These are phyloP conservation scores for Eurystomus gularis DNA, from an alignment of 2,113 vertebrate species.

Conservation along the genomic window DNA sequence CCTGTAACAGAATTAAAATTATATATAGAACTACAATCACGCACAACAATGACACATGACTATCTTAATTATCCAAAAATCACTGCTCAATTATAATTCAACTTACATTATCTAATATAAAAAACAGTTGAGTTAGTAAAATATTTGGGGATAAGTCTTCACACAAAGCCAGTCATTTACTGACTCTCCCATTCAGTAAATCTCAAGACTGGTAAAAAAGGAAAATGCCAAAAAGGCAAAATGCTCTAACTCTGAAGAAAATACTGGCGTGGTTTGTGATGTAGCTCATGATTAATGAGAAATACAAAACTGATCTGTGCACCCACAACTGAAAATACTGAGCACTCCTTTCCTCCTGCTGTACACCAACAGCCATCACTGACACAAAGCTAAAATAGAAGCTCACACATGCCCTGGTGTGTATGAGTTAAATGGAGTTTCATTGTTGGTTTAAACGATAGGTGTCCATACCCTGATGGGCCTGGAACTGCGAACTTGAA, in stretches of 20 bases:
- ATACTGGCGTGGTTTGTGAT: background rate
- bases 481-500: background rate
- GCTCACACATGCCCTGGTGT: fast-evolving
- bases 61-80: constrained; percentile 13
- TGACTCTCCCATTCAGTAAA: background rate
- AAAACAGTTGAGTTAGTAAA: background rate
- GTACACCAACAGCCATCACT: background rate
- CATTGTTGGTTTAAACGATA: background rate
- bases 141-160: background rate
- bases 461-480: background rate
- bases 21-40: background rate
- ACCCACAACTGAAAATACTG: background rate
- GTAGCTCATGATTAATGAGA: background rate
- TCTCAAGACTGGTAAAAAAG: background rate
- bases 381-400: background rate
- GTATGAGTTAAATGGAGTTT: background rate
- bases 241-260: background rate
- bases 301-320: background rate
- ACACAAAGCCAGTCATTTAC: background rate
- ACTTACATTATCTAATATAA: background rate
- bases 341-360: background rate
- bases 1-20: background rate
- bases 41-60: constrained; percentile 18
- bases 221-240: background rate
- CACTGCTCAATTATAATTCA: background rate